Evolutionary conservation across 2,113 vertebrate species (phyloP), one percentile per base, ranked within the genome.

Genomic region (Chamaetylas fuelleborni): DNA sequence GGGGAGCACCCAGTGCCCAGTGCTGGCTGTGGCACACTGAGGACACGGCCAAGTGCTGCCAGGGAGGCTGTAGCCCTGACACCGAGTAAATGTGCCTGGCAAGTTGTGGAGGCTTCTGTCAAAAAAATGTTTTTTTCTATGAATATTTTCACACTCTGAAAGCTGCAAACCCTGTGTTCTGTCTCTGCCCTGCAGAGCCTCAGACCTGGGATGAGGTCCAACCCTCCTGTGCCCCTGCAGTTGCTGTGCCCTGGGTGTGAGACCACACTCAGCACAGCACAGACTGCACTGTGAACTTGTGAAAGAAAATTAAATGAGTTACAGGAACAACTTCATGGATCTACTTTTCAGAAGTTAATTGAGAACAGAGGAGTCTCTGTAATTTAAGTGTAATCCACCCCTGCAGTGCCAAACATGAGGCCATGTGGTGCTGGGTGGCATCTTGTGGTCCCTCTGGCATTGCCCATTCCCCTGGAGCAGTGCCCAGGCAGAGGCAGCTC

Each of bases 61-160:
- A 8, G 57, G 36, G 24, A 11, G 33, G 20, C 16, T 34, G 50
- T 14, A 54, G n/a, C 58, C 51, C 31, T 3, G 1, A 3, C 0
- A 0, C 57, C 0, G 19, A 26, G 48, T 5, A 34, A 72, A 58
- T 0, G 0, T 0, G 0, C 43, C 31, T 1, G 1, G 72, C 8
- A 47, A 33, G 19, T 2, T 33, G n/a, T 50, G 38, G 66, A 76
- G 14, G 56, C 22, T 66, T 79, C 85, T 62, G 65, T 16, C 34
- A 23, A 28, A 67, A 29, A 34, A 5, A 53, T 5, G 8, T 0
- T n/a, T 83, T n/a, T 83, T 73, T 9, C 38, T 61, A 5, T 38
- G 50, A 26, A 5, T 29, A 23, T 78, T 84, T 67, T 54, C 81
- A 13, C 25, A 3, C 12, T 0, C 1, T 48, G 51, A 54, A 24